A percentile compares a stretch with the other conserved stretches of the same genome.
Evolutionary conservation across 2,888 invertebrate species (phyloP).

Genomic region (Galeopsomyia nigrocyanea): DNA sequence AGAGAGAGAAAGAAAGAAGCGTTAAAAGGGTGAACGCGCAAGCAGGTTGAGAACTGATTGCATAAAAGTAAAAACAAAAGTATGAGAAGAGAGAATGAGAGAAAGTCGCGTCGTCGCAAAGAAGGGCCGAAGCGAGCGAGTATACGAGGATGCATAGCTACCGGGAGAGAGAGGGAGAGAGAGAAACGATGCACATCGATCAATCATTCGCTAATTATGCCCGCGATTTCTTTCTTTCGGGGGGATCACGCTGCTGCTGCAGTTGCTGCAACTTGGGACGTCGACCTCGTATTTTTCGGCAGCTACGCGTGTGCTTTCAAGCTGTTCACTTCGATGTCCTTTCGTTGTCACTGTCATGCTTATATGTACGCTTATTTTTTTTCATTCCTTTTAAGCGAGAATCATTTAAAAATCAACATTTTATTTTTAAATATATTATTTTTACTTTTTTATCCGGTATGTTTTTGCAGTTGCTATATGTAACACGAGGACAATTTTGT

Average conservation of each 20-base stretch:
- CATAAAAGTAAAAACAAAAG: conserved; percentile 51
- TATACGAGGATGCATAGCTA: neutral
- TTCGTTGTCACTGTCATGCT: conserved; percentile 10
- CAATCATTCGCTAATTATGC: conserved; percentile 68
- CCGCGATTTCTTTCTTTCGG: conserved; percentile 65
- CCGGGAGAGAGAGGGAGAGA: neutral
- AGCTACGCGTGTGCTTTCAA: neutral
- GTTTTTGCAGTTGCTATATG: too few relatives aligned
- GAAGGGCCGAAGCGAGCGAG: neutral
- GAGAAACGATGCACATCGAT: conserved; percentile 64
- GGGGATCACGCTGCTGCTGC: conserved; percentile 35
- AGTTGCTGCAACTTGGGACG: conserved; percentile 11
- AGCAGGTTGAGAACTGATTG: too few relatives aligned
- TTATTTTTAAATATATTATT: too few relatives aligned
- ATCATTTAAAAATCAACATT: neutral
- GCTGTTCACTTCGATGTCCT: conserved; percentile 3
- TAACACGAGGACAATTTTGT: too few relatives aligned
- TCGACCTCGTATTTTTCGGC: conserved; percentile 36
- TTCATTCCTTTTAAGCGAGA: neutral
- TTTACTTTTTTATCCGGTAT: too few relatives aligned
- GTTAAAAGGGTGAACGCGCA: too few relatives aligned
- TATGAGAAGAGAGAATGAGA: conserved; percentile 45
- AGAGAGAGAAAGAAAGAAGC: too few relatives aligned
- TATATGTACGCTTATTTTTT: neutral
- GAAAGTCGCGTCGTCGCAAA: conserved; percentile 32